These are phyloP conservation scores for Tetragonisca angustula DNA, from an alignment of 2,888 invertebrate species.

Conservation along the genomic window DNA sequence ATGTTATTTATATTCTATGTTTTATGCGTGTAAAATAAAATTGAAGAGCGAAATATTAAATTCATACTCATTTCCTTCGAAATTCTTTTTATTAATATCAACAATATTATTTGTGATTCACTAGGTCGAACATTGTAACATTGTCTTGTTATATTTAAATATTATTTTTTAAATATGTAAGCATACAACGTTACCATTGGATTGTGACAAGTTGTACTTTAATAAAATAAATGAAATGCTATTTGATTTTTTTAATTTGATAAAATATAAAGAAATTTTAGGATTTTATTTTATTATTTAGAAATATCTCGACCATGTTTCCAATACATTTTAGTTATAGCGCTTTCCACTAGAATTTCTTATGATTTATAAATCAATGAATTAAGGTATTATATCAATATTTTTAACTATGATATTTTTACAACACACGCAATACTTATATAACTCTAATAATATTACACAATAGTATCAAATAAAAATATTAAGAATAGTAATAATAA, in stretches of 20 bases:
- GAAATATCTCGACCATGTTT: background rate
- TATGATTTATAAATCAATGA: background rate
- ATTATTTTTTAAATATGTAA: background rate
- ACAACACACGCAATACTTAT: background rate
- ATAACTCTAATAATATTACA: background rate
- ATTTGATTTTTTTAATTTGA: background rate
- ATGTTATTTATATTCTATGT: background rate
- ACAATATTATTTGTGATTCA: background rate
- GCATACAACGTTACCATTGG: background rate
- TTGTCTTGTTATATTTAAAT: background rate
- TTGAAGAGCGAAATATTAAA: background rate
- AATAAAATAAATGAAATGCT: conserved; percentile 2
- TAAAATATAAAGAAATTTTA: background rate
- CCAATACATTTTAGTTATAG: background rate
- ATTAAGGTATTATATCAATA: background rate
- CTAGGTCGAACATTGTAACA: background rate
- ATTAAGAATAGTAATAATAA: background rate
- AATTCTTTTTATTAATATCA: background rate
- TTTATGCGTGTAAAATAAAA: background rate
- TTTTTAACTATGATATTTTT: conserved; percentile 2
- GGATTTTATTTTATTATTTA: background rate
- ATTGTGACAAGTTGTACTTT: background rate
- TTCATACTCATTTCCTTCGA: background rate
- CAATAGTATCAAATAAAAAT: conserved; percentile 21
- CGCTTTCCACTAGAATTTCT: background rate